Conservation (phyloP, 2,888 invertebrate genomes). For the Dorcus parallelipipedus region DNA sequence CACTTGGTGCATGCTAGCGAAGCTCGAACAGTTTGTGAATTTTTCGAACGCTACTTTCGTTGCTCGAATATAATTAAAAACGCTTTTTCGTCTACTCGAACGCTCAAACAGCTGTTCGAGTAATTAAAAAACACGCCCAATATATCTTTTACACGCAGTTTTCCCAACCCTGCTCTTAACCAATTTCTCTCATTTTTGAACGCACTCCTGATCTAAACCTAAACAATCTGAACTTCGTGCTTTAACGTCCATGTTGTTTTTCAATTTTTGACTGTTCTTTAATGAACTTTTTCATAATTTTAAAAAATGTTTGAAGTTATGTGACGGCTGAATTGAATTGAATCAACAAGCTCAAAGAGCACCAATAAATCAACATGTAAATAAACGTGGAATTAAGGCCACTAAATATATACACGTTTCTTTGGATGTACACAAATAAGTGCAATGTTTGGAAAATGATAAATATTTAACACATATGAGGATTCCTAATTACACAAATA, state of each 20-base stretch:
- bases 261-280: background rate
- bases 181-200: too few relatives aligned
- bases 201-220: background rate
- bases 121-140: too few relatives aligned
- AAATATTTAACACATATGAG: background rate
- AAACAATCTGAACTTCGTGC: background rate
- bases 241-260: background rate
- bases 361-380: background rate
- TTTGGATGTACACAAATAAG: background rate
- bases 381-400: background rate
- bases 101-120: too few relatives aligned
- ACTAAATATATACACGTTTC: background rate
- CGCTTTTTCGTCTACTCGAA: too few relatives aligned
- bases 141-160: too few relatives aligned
- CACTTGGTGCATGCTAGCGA: too few relatives aligned
- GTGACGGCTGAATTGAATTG: background rate
- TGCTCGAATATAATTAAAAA: too few relatives aligned
- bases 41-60: too few relatives aligned
- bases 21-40: too few relatives aligned
- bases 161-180: too few relatives aligned
- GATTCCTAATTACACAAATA: background rate
- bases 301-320: background rate
- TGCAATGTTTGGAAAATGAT: background rate
- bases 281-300: background rate
- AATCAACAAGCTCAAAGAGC: background rate